phyloP scores from a whole-genome alignment of 2,113 vertebrate species.

The Pseudopipra pipra region DNA sequence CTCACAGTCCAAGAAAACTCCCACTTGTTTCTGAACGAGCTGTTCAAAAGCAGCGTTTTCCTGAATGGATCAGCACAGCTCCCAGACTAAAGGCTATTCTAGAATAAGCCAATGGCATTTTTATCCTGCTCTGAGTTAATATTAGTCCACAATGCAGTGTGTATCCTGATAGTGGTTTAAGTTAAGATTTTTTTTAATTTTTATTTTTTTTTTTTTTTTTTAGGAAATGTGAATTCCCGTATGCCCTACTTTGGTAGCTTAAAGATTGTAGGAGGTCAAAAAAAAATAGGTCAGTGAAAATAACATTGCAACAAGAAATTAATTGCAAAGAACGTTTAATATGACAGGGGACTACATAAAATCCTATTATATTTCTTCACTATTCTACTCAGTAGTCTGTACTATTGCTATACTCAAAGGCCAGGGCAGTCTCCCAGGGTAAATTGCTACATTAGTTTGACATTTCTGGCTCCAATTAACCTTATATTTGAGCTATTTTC shows the following conservation, averaged over 20 bases:
- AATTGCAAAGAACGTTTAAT: slow-evolving; percentile 82
- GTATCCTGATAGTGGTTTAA: slow-evolving; percentile 3
- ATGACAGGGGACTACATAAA: slow-evolving; percentile 83
- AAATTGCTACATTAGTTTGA: slow-evolving; percentile 87
- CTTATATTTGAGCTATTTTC: slow-evolving; percentile 85
- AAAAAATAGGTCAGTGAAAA: slow-evolving; percentile 82
- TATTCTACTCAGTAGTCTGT: slow-evolving; percentile 71
- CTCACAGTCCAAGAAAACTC: slow-evolving; percentile 28
- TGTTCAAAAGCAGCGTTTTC: background rate
- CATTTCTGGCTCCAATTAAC: slow-evolving; percentile 91
- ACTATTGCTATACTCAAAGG: slow-evolving; percentile 79
- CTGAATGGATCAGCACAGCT: background rate
- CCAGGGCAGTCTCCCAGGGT: slow-evolving; percentile 82
- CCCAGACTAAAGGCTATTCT: background rate
- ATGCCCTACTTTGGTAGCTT: slow-evolving; percentile 64
- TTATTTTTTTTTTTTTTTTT: background rate
- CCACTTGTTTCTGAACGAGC: background rate
- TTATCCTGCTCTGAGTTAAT: background rate
- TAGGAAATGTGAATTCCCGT: slow-evolving; percentile 63
- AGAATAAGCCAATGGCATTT: background rate
- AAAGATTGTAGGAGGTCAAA: slow-evolving; percentile 75
- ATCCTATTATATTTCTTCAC: slow-evolving; percentile 76
- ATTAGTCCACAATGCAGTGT: background rate
- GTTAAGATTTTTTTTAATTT: background rate
- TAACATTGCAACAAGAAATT: slow-evolving; percentile 82